Conservation (phyloP, 2,113 vertebrate species). For the Lasiurus cinereus region DNA sequence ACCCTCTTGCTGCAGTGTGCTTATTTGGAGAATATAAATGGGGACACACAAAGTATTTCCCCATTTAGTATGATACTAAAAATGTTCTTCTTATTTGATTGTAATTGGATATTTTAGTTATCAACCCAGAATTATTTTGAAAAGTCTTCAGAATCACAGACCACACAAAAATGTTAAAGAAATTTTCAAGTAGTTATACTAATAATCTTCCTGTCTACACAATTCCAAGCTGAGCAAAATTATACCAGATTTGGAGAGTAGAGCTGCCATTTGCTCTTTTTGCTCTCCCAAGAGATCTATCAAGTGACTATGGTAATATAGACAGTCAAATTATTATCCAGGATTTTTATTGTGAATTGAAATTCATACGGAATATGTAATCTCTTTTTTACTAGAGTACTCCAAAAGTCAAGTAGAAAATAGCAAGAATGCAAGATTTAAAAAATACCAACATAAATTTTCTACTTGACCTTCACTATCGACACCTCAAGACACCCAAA, state of each 20-base stretch:
- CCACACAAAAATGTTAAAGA: constrained; percentile 3
- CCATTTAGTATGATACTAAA: background rate
- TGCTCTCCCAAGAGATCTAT: background rate
- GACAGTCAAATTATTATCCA: background rate
- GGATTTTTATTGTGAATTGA: constrained; percentile 5
- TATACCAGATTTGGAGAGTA: background rate
- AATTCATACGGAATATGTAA: constrained; percentile 32
- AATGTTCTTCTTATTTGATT: constrained; percentile 46
- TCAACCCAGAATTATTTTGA: constrained; percentile 16
- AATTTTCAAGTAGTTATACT: background rate
- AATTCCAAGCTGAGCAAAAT: constrained; percentile 48
- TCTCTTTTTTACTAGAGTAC: background rate
- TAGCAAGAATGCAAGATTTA: background rate
- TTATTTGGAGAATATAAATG: background rate
- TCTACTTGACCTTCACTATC: background rate
- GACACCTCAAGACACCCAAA: background rate
- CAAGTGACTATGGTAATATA: background rate
- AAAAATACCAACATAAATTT: background rate
- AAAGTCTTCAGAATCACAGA: background rate
- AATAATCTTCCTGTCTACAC: background rate
- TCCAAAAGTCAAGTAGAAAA: constrained; percentile 11
- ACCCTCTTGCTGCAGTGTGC: background rate
- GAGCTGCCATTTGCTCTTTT: background rate
- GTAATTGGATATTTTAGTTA: constrained; percentile 11
- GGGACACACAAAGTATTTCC: background rate